These are phyloP conservation scores for Polyploca ridens DNA, from an alignment of 2,888 invertebrate species.

Conservation along the genomic window DNA sequence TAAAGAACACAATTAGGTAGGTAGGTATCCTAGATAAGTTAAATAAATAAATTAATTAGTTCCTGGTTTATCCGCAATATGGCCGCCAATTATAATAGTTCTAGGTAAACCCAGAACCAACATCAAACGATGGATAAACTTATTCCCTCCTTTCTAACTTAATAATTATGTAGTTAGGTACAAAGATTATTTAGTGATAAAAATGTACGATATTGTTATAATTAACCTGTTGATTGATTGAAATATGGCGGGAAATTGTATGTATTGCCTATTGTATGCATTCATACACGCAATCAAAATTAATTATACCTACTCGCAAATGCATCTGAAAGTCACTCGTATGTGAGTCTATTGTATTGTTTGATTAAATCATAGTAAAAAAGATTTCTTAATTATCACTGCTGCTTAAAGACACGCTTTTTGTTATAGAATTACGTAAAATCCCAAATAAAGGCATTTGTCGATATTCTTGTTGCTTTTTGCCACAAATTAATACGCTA, in stretches of 20 bases:
- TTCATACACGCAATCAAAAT: neutral
- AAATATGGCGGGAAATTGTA: neutral
- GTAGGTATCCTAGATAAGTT: neutral
- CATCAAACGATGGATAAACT: neutral
- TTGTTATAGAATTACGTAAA: neutral
- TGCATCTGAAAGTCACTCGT: neutral
- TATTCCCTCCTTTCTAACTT: neutral
- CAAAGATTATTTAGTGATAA: neutral
- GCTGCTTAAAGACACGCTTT: neutral
- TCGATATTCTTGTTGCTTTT: neutral
- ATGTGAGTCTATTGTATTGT: neutral
- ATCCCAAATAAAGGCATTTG: neutral
- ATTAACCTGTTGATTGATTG: neutral
- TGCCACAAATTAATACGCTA: neutral
- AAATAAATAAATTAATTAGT: neutral
- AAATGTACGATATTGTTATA: neutral
- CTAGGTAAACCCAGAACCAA: neutral
- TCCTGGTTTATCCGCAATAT: neutral
- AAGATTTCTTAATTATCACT: neutral
- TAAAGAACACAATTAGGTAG: no score
- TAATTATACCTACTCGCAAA: neutral
- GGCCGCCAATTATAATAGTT: neutral
- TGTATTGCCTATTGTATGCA: neutral
- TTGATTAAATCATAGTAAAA: neutral
- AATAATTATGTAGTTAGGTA: neutral